A percentile compares a stretch with the other conserved stretches of the same genome.
Evolutionary conservation across 2,797 vertebrate species (phyloP).

Genomic region (Oryzias dopingdopingensis): DNA sequence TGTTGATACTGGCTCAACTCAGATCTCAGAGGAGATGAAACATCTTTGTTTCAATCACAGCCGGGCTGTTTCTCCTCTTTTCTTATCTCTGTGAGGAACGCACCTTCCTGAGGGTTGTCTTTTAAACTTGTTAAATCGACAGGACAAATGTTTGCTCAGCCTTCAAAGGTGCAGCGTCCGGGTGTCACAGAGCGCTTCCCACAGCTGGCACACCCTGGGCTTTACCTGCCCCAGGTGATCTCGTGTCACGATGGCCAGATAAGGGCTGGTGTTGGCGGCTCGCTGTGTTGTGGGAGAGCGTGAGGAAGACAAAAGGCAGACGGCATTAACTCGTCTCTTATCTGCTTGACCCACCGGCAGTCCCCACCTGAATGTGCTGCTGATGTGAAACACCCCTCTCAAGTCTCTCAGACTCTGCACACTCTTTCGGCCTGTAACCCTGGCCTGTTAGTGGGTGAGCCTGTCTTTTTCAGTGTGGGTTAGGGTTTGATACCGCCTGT

Average conservation of each 20-base stretch:
- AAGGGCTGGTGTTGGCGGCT: constrained; percentile 58
- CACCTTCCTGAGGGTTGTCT: constrained; percentile 24
- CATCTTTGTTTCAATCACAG: constrained; percentile 37
- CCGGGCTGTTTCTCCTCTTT: constrained; percentile 33
- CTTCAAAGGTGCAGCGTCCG: constrained; percentile 52
- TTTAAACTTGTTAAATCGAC: constrained; percentile 49
- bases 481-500: constrained; percentile 40
- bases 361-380: constrained; percentile 50
- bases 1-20: constrained; percentile 16
- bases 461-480: constrained; percentile 40
- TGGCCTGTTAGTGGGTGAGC: constrained; percentile 64
- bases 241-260: constrained; percentile 55
- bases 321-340: constrained; percentile 71
- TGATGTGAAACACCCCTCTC: constrained; percentile 28
- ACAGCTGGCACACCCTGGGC: constrained; percentile 45
- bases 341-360: constrained; percentile 52
- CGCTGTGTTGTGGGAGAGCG: constrained; percentile 61
- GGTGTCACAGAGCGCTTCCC: constrained; percentile 38
- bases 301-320: constrained; percentile 77
- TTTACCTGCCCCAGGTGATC: constrained; percentile 56
- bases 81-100: constrained; percentile 46
- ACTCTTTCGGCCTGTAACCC: constrained; percentile 40
- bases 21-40: constrained; percentile 31
- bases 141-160: constrained; percentile 64
- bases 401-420: constrained; percentile 19